phyloP scores from a whole-genome alignment of 1,140 invertebrate species.

The Goniozus legneri region DNA sequence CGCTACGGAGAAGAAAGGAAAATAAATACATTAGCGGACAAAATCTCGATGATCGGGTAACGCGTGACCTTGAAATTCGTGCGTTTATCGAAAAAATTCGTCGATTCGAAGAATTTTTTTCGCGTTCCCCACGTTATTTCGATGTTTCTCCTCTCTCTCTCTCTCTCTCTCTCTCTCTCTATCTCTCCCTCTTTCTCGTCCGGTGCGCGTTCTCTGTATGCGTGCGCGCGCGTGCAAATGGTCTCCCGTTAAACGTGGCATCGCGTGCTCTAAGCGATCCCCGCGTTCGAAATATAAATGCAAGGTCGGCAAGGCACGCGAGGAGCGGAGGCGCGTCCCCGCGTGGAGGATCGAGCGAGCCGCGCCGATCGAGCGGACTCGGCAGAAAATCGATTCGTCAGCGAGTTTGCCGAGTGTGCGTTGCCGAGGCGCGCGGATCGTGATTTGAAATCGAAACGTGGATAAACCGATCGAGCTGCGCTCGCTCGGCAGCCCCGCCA shows the following conservation, averaged over 20 bases:
- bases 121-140: slow-evolving; percentile 10
- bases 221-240: neutral
- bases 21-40: too few species aligned
- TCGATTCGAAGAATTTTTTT: slow-evolving; percentile 7
- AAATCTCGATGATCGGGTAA: too few species aligned
- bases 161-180: too few species aligned
- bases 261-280: neutral
- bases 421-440: slow-evolving; percentile 3
- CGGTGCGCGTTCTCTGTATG: neutral
- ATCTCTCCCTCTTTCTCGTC: too few species aligned
- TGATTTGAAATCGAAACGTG: slow-evolving; percentile 21
- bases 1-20: slow-evolving; percentile 61
- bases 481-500: too few species aligned
- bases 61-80: too few species aligned
- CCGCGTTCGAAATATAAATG: slow-evolving; percentile 36
- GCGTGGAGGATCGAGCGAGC: neutral
- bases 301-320: too few species aligned
- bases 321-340: too few species aligned
- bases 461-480: too few species aligned
- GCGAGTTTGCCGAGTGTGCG: slow-evolving; percentile 2
- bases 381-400: slow-evolving; percentile 25
- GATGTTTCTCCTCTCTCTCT: neutral
- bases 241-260: too few species aligned
- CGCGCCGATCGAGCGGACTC: slow-evolving; percentile 13
- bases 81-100: slow-evolving; percentile 18